These are phyloP conservation scores for Cepphus grylle DNA, from an alignment of 2,113 vertebrate species.

Conservation along the genomic window DNA sequence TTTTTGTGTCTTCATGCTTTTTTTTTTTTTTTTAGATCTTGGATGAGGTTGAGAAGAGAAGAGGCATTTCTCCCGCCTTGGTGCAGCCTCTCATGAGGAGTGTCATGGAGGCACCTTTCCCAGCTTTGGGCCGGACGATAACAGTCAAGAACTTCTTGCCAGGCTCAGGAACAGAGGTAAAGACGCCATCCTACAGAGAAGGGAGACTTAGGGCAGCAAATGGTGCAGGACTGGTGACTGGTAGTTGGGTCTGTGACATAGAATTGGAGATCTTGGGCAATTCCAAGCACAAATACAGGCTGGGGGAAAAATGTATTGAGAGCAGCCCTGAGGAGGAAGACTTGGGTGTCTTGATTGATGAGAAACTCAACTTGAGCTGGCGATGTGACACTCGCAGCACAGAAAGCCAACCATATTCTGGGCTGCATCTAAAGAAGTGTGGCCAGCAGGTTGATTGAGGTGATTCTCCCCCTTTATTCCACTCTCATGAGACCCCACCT, in stretches of 20 bases:
- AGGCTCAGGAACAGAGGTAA: constrained; percentile 94
- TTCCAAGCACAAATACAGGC: background rate
- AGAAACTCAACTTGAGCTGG: background rate
- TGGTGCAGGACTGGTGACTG: fast-evolving
- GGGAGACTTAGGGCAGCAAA: background rate
- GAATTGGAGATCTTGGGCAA: background rate
- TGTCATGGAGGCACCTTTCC: constrained; percentile 96
- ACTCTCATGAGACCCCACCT: background rate
- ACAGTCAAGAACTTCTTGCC: constrained; percentile 95
- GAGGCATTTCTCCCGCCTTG: constrained; percentile 93
- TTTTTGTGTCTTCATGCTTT: background rate
- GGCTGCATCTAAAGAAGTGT: background rate
- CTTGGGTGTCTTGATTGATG: background rate
- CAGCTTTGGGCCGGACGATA: constrained; percentile 90
- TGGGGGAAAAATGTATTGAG: background rate
- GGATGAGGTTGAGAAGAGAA: constrained; percentile 95
- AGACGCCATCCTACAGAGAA: background rate
- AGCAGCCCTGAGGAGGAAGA: background rate
- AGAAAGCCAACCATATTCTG: background rate
- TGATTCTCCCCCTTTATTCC: background rate
- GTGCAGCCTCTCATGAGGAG: constrained; percentile 98
- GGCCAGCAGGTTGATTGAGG: background rate
- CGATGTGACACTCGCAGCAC: background rate
- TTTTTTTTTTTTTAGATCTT: constrained; percentile 80
- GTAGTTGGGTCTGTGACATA: background rate